Conservation (phyloP, 1,140 invertebrate species). For the Eueides isabella region DNA sequence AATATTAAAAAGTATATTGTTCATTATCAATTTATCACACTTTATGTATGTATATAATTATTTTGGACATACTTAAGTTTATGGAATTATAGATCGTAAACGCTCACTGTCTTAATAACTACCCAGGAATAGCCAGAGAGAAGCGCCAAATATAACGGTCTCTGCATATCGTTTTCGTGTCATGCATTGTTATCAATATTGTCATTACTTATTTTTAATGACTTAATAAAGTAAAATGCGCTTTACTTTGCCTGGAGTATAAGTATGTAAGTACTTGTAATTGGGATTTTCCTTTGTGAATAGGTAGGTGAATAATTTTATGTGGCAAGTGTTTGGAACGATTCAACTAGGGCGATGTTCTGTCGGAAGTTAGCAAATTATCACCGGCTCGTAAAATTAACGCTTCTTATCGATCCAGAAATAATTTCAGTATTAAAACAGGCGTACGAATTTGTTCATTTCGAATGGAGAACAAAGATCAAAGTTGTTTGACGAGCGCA, state of each 20-base stretch:
- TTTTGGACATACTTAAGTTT: too few species aligned
- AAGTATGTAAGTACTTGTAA: conserved; percentile 27
- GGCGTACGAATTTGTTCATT: conserved; percentile 63
- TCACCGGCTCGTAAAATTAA: conserved; percentile 82
- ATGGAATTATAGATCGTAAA: too few species aligned
- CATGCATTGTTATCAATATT: too few species aligned
- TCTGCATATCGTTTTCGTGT: too few species aligned
- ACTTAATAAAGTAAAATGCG: neutral
- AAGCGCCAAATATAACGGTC: too few species aligned
- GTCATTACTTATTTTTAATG: too few species aligned
- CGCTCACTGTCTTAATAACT: too few species aligned
- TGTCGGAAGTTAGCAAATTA: conserved; percentile 82
- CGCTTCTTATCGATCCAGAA: conserved; percentile 80
- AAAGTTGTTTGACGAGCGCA: conserved; percentile 55
- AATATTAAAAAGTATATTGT: too few species aligned
- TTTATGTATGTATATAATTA: too few species aligned
- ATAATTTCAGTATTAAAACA: conserved; percentile 67
- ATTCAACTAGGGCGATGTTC: conserved; percentile 77
- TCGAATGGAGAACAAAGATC: conserved; percentile 59
- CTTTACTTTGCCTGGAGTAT: neutral
- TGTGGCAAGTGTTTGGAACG: conserved; percentile 74
- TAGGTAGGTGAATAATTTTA: conserved; percentile 59
- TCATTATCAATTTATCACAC: too few species aligned
- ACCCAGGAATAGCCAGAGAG: too few species aligned
- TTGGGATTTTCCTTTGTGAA: conserved; percentile 55